Conservation (phyloP, 2,113 vertebrate genomes). For the Elaphurus davidianus region DNA sequence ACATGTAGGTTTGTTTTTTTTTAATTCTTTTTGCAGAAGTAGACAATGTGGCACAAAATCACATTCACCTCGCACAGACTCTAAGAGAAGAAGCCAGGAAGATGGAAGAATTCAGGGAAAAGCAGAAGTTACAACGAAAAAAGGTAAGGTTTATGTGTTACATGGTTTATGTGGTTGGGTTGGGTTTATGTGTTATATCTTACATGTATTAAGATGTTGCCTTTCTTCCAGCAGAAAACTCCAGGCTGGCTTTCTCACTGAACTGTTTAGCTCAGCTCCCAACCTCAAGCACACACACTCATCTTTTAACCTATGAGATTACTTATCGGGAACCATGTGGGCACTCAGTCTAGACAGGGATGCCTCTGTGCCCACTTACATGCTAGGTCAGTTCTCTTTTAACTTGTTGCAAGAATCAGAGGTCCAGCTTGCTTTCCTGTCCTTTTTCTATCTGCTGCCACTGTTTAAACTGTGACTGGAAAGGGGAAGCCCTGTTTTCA, state of each 20-base stretch:
- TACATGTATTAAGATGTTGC: not conserved
- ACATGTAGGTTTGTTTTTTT: not conserved
- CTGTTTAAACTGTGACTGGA: not conserved
- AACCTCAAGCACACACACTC: not conserved
- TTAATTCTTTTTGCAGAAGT: slow-evolving; percentile 75
- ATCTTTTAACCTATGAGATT: not conserved
- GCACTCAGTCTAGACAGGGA: not conserved
- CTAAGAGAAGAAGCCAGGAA: slow-evolving; percentile 93
- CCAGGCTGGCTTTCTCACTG: not conserved
- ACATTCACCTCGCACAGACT: slow-evolving; percentile 91
- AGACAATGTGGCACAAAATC: slow-evolving; percentile 90
- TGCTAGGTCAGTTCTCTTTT: not conserved
- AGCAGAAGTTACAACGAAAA: slow-evolving; percentile 90
- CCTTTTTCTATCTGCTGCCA: not conserved
- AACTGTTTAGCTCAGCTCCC: not conserved
- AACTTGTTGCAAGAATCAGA: not conserved
- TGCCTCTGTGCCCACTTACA: not conserved
- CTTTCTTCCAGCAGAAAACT: not conserved
- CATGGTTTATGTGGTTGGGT: not conserved
- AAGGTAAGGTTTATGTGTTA: slow-evolving; percentile 81
- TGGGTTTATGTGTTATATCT: not conserved
- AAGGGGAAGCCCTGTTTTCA: not conserved
- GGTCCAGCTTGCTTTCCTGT: not conserved
- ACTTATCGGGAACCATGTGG: not conserved
- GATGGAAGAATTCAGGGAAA: slow-evolving; percentile 95